Conservation (phyloP, 2,888 invertebrate species). For the Heliconius ethilla region DNA sequence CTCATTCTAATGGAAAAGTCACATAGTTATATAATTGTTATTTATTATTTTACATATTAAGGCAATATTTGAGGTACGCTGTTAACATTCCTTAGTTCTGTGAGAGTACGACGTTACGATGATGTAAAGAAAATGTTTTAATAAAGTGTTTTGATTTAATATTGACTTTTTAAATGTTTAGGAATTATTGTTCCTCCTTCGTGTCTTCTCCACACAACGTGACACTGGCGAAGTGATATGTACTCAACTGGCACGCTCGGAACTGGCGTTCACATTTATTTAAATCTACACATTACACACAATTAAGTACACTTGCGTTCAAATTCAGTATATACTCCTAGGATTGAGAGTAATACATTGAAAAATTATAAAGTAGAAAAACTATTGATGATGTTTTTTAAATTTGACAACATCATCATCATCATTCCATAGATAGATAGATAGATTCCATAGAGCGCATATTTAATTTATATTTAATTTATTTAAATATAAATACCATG, state of each 20-base stretch:
- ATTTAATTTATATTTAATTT: no score
- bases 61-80: constrained; percentile 8
- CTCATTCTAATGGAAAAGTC: constrained; percentile 1
- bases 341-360: no score
- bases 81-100: neutral
- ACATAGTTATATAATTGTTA: constrained; percentile 20
- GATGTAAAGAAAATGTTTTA: constrained; percentile 17
- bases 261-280: neutral
- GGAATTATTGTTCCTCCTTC: neutral
- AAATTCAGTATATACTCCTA: no score
- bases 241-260: no score
- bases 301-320: neutral
- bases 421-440: no score
- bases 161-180: neutral
- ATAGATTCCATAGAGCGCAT: no score
- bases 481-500: no score
- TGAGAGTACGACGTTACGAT: neutral
- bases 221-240: no score
- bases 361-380: no score
- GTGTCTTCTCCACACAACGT: no score
- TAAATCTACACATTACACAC: neutral
- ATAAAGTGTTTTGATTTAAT: constrained; percentile 21
- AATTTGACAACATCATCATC: no score
- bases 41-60: constrained; percentile 23
- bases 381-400: no score